phyloP scores from a whole-genome alignment of 2,113 vertebrate species.

The Coptodon bakossiorum region DNA sequence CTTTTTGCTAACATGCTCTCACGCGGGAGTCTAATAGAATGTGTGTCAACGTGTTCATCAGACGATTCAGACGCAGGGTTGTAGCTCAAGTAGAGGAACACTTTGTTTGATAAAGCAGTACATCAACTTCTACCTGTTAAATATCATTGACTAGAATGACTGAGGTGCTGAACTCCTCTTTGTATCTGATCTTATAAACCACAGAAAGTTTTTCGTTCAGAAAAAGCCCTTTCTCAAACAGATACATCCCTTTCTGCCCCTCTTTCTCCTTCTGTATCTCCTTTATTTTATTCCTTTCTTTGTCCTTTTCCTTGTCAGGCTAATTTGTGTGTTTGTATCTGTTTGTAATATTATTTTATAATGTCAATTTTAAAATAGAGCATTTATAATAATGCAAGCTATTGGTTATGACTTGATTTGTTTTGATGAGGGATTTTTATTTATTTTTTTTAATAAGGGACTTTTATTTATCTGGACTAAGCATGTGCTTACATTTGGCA shows the following conservation, averaged over 20 bases:
- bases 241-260: background rate
- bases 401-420: background rate
- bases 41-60: constrained; percentile 31
- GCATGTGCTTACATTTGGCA: constrained; percentile 1
- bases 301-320: background rate
- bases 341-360: background rate
- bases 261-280: background rate
- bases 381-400: background rate
- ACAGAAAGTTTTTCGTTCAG: background rate
- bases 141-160: constrained; percentile 2
- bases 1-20: constrained; percentile 47
- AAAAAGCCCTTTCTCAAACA: background rate
- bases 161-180: constrained; percentile 12
- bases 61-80: constrained; percentile 13
- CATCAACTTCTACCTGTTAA: constrained; percentile 34
- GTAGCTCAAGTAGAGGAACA: constrained; percentile 9
- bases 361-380: background rate
- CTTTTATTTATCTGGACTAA: background rate
- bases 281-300: background rate
- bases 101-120: constrained; percentile 4
- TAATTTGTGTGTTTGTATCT: background rate
- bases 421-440: background rate
- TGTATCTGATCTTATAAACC: background rate
- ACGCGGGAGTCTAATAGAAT: constrained; percentile 29
- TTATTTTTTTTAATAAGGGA: background rate